A percentile compares a stretch with the other conserved stretches of the same genome.
Evolutionary conservation across 2,113 vertebrate genomes (phyloP).

Genomic region (Peromyscus californicus): DNA sequence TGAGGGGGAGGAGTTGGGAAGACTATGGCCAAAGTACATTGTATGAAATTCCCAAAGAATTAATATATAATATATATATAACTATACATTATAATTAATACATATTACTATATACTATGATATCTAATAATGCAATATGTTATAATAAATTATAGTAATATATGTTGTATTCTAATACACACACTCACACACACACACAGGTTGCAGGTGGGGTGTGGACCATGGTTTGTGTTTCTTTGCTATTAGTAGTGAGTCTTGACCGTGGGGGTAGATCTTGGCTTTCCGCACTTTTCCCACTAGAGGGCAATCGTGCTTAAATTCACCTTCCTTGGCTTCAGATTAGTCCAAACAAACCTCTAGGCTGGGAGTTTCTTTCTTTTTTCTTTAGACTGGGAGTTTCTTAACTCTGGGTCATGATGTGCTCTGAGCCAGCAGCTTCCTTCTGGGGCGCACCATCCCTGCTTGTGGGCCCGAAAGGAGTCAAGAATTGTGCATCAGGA

Average conservation of each 20-base stretch:
- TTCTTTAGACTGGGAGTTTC: not conserved
- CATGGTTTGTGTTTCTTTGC: too few species aligned
- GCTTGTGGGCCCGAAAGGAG: not conserved
- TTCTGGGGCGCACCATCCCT: conserved; percentile 1
- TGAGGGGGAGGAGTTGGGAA: not conserved
- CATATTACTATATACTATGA: not conserved
- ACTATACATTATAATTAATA: not conserved
- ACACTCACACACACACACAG: not conserved
- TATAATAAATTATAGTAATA: not conserved
- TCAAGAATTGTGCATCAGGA: not conserved
- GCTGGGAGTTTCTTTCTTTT: not conserved
- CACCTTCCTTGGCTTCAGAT: not conserved
- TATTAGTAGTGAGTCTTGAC: not conserved
- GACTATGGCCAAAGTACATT: not conserved
- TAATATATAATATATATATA: not conserved
- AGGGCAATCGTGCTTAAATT: conserved; percentile 41
- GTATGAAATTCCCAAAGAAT: not conserved
- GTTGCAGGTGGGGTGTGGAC: not conserved
- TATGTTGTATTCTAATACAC: not conserved
- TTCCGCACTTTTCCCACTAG: conserved; percentile 57
- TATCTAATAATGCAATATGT: not conserved
- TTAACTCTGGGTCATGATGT: not conserved
- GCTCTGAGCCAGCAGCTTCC: not conserved
- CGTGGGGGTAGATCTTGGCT: not conserved
- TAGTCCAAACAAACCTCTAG: not conserved